Base-by-base conservation (phyloP, 1,140 invertebrate genomes). In the Dufourea novaeangliae region DNA sequence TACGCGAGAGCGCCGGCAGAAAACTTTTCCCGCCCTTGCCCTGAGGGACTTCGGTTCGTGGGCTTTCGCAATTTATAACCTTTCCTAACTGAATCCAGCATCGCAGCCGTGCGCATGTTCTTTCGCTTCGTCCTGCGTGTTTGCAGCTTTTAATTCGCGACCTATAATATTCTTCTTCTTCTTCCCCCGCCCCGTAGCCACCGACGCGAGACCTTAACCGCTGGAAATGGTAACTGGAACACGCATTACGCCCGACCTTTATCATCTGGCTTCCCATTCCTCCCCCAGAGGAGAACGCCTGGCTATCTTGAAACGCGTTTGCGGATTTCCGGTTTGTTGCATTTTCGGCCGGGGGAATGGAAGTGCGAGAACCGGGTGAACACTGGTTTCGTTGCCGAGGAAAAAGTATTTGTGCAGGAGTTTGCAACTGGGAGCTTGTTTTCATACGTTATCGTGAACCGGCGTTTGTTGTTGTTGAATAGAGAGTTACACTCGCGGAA, bases 11-110 rank as follows among this genome's bases (percentile, higher is more conserved):
- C 78, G 85, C 87, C 82, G 85, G 87, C 88, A 87, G 88, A 89
- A 91, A 91, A 91, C 84, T 91, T 91, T 91, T 77, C 80, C 74
- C 79, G 70, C 79, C 82, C 77, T 82, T 85, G 78, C 68, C 85
- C 88, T 86, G 83, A 83, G 84, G 88, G 90, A 91, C 85, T 91
- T 88, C 76, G 86, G 83, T 68, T 73, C 59, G 81, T 72, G 68
- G 74, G 78, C 85, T 86, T 75, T 80, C 80, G 85, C 86, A 90
- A 91, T 91, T 91, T 91, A 91, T 91, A 91, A 90, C 86, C 87
- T 76, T n/a, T 79, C 81, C 88, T 89, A 91, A 91, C 88, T 87
- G 89, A 90, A 91, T 90, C 86, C 84, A 89, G 88, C 87, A 84
- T 86, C 80, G 81, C 85, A n/a, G 64, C 71, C 44, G 37, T 25